A percentile compares a stretch with the other conserved stretches of the same genome.
Evolutionary conservation across 2,113 vertebrate species (phyloP).

Genomic region (Eptesicus fuscus): DNA sequence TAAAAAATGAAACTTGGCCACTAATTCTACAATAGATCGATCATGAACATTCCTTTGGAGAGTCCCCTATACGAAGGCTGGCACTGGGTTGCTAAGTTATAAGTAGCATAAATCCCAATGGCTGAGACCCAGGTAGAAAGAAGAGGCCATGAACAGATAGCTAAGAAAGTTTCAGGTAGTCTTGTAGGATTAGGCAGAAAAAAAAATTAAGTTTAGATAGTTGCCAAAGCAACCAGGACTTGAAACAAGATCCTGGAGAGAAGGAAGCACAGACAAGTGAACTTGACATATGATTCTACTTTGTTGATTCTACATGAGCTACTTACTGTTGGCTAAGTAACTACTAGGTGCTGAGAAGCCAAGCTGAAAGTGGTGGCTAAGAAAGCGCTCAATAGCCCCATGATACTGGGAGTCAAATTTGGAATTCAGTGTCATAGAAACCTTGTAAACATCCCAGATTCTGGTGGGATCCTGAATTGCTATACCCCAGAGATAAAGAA

Average conservation of each 20-base stretch:
- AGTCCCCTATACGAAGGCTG: neutral
- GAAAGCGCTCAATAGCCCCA: neutral
- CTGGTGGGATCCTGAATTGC: neutral
- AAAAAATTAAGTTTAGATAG: neutral
- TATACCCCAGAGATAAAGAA: neutral
- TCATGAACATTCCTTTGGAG: neutral
- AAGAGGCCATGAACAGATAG: neutral
- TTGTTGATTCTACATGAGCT: neutral
- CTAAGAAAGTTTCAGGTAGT: neutral
- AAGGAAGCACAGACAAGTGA: neutral
- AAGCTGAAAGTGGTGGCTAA: neutral
- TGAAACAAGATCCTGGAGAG: neutral
- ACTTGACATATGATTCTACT: neutral
- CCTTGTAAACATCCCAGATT: neutral
- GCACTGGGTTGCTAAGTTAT: neutral
- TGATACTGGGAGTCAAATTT: neutral
- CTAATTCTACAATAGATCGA: neutral
- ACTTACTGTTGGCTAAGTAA: neutral
- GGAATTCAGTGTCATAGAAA: neutral
- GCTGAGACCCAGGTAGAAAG: neutral
- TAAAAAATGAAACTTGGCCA: neutral
- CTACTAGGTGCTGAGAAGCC: neutral
- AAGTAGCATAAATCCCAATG: neutral
- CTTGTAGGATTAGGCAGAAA: neutral
- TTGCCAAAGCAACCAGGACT: neutral